These are phyloP conservation scores for Gasterosteus nipponicus DNA, from an alignment of 2,113 vertebrate species.

Conservation along the genomic window DNA sequence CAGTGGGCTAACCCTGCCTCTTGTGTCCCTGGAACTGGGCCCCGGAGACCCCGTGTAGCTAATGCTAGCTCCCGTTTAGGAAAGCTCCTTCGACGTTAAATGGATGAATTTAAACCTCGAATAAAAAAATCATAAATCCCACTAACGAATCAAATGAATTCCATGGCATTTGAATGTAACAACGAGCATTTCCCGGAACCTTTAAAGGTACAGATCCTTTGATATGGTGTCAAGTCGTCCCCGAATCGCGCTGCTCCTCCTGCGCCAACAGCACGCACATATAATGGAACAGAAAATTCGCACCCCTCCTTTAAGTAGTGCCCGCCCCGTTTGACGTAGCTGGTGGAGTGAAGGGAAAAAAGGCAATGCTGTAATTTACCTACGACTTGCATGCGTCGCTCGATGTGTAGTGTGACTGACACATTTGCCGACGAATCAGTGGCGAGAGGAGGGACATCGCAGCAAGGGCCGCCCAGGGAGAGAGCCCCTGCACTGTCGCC, in stretches of 20 bases:
- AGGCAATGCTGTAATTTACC: conserved; percentile 42
- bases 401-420: conserved; percentile 43
- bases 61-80: conserved; percentile 63
- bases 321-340: conserved; percentile 66
- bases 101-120: conserved; percentile 49
- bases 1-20: conserved; percentile 69
- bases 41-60: conserved; percentile 80
- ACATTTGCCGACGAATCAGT: conserved; percentile 73
- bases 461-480: conserved; percentile 64
- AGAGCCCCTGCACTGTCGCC: conserved; percentile 87
- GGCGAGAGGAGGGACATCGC: conserved; percentile 58
- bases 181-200: conserved; percentile 59
- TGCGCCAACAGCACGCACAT: conserved; percentile 51
- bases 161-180: conserved; percentile 69
- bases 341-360: conserved; percentile 27
- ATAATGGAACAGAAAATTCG: conserved; percentile 44
- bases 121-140: conserved; percentile 68
- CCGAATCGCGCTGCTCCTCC: conserved; percentile 55
- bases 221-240: conserved; percentile 45
- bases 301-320: conserved; percentile 50
- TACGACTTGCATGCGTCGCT: conserved; percentile 32
- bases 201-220: conserved; percentile 63
- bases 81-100: conserved; percentile 61
- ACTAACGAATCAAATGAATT: conserved; percentile 69
- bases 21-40: conserved; percentile 77